These are phyloP conservation scores for Neopipo cinnamomea DNA, from an alignment of 2,113 vertebrate genomes.

Conservation along the genomic window DNA sequence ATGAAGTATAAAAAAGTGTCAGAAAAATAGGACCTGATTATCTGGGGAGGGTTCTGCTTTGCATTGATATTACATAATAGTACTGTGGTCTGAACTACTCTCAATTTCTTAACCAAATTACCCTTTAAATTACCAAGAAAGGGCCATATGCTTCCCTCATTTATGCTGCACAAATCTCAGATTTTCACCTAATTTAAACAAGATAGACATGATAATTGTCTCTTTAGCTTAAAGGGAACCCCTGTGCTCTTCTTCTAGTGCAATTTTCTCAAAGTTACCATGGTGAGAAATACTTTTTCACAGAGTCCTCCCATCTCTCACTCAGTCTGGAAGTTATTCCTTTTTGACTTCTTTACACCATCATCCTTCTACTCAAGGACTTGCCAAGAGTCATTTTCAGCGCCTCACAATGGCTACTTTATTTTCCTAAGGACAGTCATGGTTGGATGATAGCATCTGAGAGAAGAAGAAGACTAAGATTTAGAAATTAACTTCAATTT, in stretches of 20 bases:
- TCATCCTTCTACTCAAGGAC: background rate
- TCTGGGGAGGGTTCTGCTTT: constrained; percentile 45
- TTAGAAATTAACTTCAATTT: background rate
- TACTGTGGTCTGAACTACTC: constrained; percentile 26
- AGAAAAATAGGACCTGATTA: constrained; percentile 15
- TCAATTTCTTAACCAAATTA: constrained; percentile 69
- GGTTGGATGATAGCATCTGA: background rate
- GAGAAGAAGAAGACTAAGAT: background rate
- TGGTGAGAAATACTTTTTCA: constrained; percentile 2
- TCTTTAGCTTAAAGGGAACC: constrained; percentile 52
- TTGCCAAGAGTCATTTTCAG: background rate
- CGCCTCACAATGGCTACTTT: background rate
- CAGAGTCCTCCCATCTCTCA: background rate
- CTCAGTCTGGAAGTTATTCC: background rate
- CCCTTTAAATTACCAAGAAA: constrained; percentile 64
- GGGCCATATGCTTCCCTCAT: constrained; percentile 63
- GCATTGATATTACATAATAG: constrained; percentile 61
- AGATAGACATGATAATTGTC: constrained; percentile 47
- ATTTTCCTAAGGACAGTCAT: background rate
- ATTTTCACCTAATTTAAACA: constrained; percentile 66
- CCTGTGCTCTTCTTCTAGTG: background rate
- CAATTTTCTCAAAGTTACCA: constrained; percentile 34
- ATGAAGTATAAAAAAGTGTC: constrained; percentile 25
- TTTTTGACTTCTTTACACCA: background rate
- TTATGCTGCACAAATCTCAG: constrained; percentile 50